Conservation (phyloP, 2,888 invertebrate species). For the Andrena trimmerana region DNA sequence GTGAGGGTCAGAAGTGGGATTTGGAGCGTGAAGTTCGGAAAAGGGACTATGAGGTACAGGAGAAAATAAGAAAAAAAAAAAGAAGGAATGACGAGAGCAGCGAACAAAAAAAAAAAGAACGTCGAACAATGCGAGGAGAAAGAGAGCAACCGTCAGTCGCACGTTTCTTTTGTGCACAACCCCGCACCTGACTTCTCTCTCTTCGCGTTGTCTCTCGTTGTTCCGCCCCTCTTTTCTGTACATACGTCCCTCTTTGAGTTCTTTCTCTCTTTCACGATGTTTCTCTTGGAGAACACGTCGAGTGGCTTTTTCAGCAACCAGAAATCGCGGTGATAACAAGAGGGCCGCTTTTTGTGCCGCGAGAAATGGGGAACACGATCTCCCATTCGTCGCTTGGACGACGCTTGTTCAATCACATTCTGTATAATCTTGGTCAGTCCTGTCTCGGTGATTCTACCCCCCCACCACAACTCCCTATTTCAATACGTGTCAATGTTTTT, state of each 20-base stretch:
- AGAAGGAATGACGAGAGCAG: constrained; percentile 23
- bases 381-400: neutral
- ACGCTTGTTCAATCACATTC: neutral
- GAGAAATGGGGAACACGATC: constrained; percentile 12
- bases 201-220: constrained; percentile 67
- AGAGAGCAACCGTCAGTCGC: constrained; percentile 61
- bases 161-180: constrained; percentile 59
- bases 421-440: constrained; percentile 80
- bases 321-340: constrained; percentile 31
- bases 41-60: constrained; percentile 99
- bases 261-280: constrained; percentile 68
- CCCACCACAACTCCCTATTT: neutral
- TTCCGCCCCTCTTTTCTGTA: constrained; percentile 57
- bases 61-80: constrained; percentile 53
- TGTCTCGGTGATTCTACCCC: constrained; percentile 63
- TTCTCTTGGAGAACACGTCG: constrained; percentile 65
- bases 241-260: constrained; percentile 66
- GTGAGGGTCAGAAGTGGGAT: constrained; percentile 99
- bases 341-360: neutral
- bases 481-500: neutral
- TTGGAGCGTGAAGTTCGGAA: constrained; percentile 99
- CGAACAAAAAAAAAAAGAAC: constrained; percentile 45
- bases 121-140: constrained; percentile 73
- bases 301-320: constrained; percentile 40
- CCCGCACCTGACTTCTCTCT: constrained; percentile 40